Conservation (phyloP, 2,888 invertebrate species). For the Drosophila acutilabella region DNA sequence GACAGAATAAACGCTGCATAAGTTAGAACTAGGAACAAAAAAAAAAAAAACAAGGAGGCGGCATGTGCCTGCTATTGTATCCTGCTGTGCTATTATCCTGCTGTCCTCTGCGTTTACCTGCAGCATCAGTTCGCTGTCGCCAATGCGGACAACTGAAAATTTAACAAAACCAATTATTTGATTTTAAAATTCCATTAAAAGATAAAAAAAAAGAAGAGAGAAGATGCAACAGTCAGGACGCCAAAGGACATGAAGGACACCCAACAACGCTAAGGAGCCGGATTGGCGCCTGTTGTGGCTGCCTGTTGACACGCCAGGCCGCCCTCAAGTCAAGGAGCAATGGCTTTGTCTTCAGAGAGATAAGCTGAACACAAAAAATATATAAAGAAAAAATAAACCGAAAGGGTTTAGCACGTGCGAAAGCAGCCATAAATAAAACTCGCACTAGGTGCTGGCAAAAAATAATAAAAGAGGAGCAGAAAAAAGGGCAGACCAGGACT, state of each 20-base stretch:
- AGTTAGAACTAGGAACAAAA: conserved; percentile 3
- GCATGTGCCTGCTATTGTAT: conserved; percentile 27
- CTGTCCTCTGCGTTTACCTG: conserved; percentile 40
- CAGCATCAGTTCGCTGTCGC: conserved; percentile 30
- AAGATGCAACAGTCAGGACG: conserved; percentile 11
- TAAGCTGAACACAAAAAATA: conserved; percentile 31
- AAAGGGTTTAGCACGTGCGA: conserved; percentile 78
- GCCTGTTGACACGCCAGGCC: conserved; percentile 67
- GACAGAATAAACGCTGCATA: conserved; percentile 21
- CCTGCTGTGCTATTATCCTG: conserved; percentile 7
- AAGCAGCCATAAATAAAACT: conserved; percentile 70
- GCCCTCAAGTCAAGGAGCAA: conserved; percentile 62
- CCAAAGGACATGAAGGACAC: conserved; percentile 17
- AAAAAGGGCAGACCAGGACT: conserved; percentile 6
- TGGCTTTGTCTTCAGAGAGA: conserved; percentile 44
- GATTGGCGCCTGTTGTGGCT: conserved; percentile 51
- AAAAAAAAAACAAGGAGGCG: conserved; percentile 6
- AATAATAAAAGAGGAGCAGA: neutral
- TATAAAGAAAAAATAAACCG: conserved; percentile 19
- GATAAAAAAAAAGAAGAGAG: conserved; percentile 63
- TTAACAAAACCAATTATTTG: conserved; percentile 79
- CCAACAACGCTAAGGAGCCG: conserved; percentile 31
- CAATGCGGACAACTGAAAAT: conserved; percentile 50
- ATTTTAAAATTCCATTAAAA: conserved; percentile 81
- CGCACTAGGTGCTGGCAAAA: conserved; percentile 47